A percentile compares a stretch with the other conserved stretches of the same genome.
These are phyloP conservation scores for Smutsia temminckii DNA, from an alignment of 2,797 vertebrate species.

Conservation along the genomic window DNA sequence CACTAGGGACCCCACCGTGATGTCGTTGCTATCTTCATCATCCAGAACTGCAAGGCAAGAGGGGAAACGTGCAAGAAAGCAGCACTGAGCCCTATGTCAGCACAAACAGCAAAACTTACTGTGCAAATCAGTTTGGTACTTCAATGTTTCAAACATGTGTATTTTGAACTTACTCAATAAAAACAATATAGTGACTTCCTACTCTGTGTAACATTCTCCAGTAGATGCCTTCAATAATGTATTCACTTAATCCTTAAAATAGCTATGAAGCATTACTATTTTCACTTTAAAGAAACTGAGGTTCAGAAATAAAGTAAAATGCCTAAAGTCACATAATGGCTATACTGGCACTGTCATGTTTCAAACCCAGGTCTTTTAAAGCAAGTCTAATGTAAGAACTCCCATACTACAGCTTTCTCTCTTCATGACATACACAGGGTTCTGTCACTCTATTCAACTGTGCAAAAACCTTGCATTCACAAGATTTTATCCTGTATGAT, in stretches of 20 bases:
- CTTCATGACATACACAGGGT: neutral
- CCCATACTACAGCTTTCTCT: neutral
- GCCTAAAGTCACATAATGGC: neutral
- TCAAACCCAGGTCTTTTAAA: constrained; percentile 32
- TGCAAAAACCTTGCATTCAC: constrained; percentile 1
- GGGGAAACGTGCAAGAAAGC: neutral
- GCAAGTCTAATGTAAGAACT: neutral
- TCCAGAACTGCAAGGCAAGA: constrained; percentile 90
- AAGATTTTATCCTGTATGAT: constrained; percentile 32
- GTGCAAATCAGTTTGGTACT: neutral
- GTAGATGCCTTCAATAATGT: neutral
- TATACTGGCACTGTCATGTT: neutral
- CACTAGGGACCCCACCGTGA: constrained; percentile 98
- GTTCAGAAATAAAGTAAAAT: constrained; percentile 40
- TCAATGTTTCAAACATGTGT: neutral
- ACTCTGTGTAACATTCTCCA: neutral
- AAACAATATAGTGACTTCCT: neutral
- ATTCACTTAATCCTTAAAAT: constrained; percentile 41
- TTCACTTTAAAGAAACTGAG: constrained; percentile 33
- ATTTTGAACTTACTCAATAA: constrained; percentile 11
- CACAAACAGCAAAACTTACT: neutral
- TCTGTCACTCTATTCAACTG: neutral
- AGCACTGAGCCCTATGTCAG: neutral
- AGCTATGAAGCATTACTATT: neutral
- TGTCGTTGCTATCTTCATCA: constrained; percentile 99